phyloP scores from a whole-genome alignment of 2,797 vertebrate genomes.

The Tauraco hartlaubi region DNA sequence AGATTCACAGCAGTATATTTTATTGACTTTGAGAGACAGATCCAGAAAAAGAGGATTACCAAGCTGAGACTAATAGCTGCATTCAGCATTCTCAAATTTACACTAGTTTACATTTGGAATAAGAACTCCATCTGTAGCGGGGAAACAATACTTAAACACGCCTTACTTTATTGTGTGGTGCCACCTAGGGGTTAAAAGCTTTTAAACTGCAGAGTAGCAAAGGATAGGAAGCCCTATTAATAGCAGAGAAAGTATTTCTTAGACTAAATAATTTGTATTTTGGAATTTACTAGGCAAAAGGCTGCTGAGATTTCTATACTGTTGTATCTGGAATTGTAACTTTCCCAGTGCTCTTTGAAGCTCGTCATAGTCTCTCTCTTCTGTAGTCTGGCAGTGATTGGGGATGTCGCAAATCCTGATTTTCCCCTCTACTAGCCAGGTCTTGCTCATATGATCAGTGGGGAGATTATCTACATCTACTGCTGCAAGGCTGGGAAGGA shows the following conservation, averaged over 20 bases:
- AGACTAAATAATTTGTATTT: not conserved
- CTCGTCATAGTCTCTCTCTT: not conserved
- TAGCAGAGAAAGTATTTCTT: not conserved
- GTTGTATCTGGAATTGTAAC: not conserved
- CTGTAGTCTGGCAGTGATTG: not conserved
- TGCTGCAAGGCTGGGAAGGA: not conserved
- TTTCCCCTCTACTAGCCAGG: not conserved
- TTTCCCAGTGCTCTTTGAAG: not conserved
- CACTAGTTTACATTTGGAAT: not conserved
- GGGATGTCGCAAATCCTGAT: not conserved
- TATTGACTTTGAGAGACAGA: not conserved
- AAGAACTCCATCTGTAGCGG: not conserved
- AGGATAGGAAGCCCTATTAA: not conserved
- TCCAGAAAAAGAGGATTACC: not conserved
- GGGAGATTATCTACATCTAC: not conserved
- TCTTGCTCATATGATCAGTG: not conserved
- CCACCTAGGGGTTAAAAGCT: slow-evolving; percentile 60
- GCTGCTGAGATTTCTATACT: not conserved
- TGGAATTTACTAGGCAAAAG: not conserved
- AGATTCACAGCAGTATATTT: not conserved
- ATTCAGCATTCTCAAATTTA: not conserved
- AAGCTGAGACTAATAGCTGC: not conserved
- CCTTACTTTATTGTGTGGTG: slow-evolving; percentile 10
- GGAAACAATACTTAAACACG: not conserved
- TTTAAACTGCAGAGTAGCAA: not conserved